Conservation (phyloP, 1,140 invertebrate genomes). For the Eueides isabella region DNA sequence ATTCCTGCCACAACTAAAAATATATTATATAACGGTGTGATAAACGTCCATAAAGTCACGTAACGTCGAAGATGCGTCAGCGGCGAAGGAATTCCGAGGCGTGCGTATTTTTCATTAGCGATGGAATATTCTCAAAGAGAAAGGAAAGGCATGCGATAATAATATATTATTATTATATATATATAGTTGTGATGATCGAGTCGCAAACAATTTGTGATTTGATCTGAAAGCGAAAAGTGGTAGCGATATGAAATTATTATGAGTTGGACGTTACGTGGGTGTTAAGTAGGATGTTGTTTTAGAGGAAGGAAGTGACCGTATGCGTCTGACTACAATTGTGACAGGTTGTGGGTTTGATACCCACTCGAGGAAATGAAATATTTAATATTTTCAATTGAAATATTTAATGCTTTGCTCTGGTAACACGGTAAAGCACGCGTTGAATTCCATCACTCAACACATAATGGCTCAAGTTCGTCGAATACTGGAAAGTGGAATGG, state of each 20-base stretch:
- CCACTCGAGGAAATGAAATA: too few species aligned
- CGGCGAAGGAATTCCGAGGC: slow-evolving; percentile 56
- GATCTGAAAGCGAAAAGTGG: neutral
- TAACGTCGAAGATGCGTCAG: slow-evolving; percentile 55
- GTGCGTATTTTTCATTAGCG: slow-evolving; percentile 64
- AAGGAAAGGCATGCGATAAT: slow-evolving; percentile 30
- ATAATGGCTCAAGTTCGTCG: too few species aligned
- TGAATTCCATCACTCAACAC: too few species aligned
- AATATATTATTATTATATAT: slow-evolving; percentile 37
- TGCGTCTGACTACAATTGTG: too few species aligned
- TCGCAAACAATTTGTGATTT: slow-evolving; percentile 25
- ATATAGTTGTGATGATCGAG: slow-evolving; percentile 18
- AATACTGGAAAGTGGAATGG: too few species aligned
- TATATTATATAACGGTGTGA: slow-evolving; percentile 30
- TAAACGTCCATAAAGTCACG: slow-evolving; percentile 35
- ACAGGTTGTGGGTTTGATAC: too few species aligned
- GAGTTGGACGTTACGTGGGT: neutral
- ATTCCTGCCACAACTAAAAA: too few species aligned
- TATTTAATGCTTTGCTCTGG: too few species aligned
- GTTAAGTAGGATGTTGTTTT: neutral
- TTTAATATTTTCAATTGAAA: too few species aligned
- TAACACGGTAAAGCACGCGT: too few species aligned
- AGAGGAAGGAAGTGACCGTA: too few species aligned
- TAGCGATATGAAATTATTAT: neutral
- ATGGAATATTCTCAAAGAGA: slow-evolving; percentile 41